Evolutionary conservation across 2,888 invertebrate species (phyloP).

Genomic region (Tortrix viridana): DNA sequence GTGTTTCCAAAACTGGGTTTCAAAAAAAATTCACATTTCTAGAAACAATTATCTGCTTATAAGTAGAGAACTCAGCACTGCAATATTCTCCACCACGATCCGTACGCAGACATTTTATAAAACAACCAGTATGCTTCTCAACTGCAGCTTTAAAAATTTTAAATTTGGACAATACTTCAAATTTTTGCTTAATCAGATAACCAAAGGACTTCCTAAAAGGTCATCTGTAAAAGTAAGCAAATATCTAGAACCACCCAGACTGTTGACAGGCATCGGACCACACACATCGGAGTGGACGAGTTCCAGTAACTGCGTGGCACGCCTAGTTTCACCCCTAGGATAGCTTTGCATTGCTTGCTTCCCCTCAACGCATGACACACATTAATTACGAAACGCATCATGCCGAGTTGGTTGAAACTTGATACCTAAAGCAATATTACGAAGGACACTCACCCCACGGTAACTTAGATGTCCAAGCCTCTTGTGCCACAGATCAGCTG

Average conservation of each 20-base stretch:
- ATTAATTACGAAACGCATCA: no score
- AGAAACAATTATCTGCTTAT: conserved; percentile 14
- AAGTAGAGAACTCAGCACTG: background rate
- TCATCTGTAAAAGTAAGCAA: no score
- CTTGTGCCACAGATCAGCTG: no score
- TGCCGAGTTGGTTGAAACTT: no score
- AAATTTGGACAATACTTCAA: conserved; percentile 26
- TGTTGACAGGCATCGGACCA: conserved; percentile 23
- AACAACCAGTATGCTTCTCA: no score
- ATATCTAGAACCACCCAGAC: conserved; percentile 27
- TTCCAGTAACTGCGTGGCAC: conserved; percentile 22
- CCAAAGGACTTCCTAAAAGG: conserved; percentile 23
- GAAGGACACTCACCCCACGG: no score
- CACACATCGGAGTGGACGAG: conserved; percentile 31
- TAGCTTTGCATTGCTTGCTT: no score
- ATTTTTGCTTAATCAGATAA: conserved; percentile 22
- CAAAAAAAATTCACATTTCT: conserved; percentile 16
- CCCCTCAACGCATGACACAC: no score
- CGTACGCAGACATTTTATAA: conserved; percentile 1
- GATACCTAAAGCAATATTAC: no score
- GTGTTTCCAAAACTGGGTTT: no score
- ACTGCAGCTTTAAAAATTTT: conserved; percentile 20
- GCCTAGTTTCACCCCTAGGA: conserved; percentile 21
- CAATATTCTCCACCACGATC: no score
- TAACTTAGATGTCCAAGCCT: no score